phyloP scores from a whole-genome alignment of 1,140 invertebrate genomes.

The Ooceraea biroi region DNA sequence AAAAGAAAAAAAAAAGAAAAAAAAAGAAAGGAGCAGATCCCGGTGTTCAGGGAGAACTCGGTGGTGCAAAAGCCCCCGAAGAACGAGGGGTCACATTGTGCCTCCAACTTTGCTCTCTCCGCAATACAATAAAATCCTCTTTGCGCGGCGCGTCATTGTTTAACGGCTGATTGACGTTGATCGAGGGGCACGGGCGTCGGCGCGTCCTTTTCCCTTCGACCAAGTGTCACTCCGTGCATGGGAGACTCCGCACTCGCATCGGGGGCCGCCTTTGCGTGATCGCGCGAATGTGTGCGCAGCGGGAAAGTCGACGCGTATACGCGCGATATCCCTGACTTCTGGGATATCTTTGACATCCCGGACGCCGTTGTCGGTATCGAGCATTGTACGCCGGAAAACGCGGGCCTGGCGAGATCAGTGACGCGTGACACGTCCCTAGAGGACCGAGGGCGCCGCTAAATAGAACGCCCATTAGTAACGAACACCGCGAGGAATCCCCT shows the following conservation, averaged over 20 bases:
- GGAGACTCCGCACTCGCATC: slow-evolving; percentile 53
- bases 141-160: slow-evolving; percentile 82
- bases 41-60: slow-evolving; percentile 56
- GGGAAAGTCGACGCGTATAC: background rate
- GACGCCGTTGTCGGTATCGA: slow-evolving; percentile 63
- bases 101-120: slow-evolving; percentile 79
- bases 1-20: slow-evolving; percentile 17
- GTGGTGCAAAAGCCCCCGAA: slow-evolving; percentile 8
- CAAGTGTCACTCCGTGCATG: slow-evolving; percentile 74
- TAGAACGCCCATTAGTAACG: slow-evolving; percentile 84
- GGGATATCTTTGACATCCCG: slow-evolving; percentile 70
- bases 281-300: background rate
- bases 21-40: background rate
- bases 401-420: slow-evolving; percentile 71
- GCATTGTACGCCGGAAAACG: slow-evolving; percentile 70
- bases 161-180: slow-evolving; percentile 84
- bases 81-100: slow-evolving; percentile 64
- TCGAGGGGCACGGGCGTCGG: slow-evolving; percentile 79
- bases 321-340: slow-evolving; percentile 61
- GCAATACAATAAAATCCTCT: slow-evolving; percentile 84
- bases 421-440: slow-evolving; percentile 82
- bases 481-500: slow-evolving; percentile 80
- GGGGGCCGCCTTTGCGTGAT: slow-evolving; percentile 11
- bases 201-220: slow-evolving; percentile 62
- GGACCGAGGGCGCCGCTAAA: slow-evolving; percentile 80